These are phyloP conservation scores for Anniella stebbinsi DNA, from an alignment of 2,797 vertebrate genomes.

Conservation along the genomic window DNA sequence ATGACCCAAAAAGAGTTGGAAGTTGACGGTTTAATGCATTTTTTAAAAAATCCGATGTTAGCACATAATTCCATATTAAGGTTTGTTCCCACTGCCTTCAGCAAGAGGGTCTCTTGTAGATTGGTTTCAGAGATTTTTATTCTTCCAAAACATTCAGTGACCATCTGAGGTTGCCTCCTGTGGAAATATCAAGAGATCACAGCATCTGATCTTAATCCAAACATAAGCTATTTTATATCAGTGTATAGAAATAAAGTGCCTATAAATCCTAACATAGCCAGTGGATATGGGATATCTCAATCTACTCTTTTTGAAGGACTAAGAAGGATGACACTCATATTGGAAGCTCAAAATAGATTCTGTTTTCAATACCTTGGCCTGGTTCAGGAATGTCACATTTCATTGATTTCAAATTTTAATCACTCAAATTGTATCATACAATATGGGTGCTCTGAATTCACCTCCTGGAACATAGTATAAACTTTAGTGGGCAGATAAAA, in stretches of 20 bases:
- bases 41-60: background rate
- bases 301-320: constrained; percentile 5
- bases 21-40: background rate
- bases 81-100: background rate
- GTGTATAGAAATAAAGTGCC: constrained; percentile 27
- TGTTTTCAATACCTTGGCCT: constrained; percentile 38
- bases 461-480: constrained; percentile 65
- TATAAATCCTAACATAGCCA: constrained; percentile 14
- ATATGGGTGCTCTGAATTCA: constrained; percentile 50
- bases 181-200: constrained; percentile 19
- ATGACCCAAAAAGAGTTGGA: too few relatives aligned
- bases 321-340: constrained; percentile 38
- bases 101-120: constrained; percentile 7
- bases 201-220: constrained; percentile 35
- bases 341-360: constrained; percentile 29
- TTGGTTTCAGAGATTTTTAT: constrained; percentile 13
- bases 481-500: constrained; percentile 69
- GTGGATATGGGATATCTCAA: background rate
- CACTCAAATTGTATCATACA: constrained; percentile 65
- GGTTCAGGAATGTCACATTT: constrained; percentile 55
- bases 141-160: constrained; percentile 24
- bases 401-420: constrained; percentile 70
- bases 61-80: background rate
- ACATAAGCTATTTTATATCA: constrained; percentile 24
- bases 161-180: background rate